These are phyloP conservation scores for Melinaea marsaeus DNA, from an alignment of 2,888 invertebrate genomes.

Conservation along the genomic window DNA sequence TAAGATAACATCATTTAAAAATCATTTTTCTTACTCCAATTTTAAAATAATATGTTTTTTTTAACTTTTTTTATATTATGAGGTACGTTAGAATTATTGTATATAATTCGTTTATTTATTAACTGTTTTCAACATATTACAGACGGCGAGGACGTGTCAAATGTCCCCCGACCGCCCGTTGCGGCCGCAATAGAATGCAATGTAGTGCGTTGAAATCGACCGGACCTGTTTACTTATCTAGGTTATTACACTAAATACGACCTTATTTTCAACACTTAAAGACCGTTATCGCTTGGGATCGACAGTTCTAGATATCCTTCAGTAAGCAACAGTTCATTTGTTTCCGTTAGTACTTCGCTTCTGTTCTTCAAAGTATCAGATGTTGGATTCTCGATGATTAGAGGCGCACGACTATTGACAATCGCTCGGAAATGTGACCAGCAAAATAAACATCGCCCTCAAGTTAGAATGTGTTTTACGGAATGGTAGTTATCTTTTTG, in stretches of 20 bases:
- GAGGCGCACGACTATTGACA: conserved; percentile 57
- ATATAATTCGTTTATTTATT: conserved; percentile 31
- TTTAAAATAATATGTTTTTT: no score
- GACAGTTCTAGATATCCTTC: conserved; percentile 54
- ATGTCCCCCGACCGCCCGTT: conserved; percentile 65
- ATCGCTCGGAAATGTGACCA: conserved; percentile 41
- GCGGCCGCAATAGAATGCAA: conserved; percentile 70
- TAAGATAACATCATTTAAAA: no score
- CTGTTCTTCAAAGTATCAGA: conserved; percentile 66
- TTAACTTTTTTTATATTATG: no score
- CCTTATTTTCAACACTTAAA: conserved; percentile 38
- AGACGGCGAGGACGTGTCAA: conserved; percentile 64
- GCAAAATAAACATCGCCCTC: conserved; percentile 46
- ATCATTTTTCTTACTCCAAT: no score
- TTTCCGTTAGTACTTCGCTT: conserved; percentile 67
- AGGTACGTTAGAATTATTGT: not conserved
- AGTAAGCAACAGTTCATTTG: conserved; percentile 69
- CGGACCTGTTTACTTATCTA: conserved; percentile 62
- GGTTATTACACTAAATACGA: conserved; percentile 41
- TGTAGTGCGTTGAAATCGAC: conserved; percentile 62
- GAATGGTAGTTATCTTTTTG: conserved; percentile 38
- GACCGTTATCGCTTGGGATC: conserved; percentile 34
- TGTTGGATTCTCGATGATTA: conserved; percentile 62
- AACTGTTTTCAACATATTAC: conserved; percentile 58
- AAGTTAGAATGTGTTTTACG: conserved; percentile 39